Conservation (phyloP, 2,888 invertebrate species). For the Cephus sareptanus region DNA sequence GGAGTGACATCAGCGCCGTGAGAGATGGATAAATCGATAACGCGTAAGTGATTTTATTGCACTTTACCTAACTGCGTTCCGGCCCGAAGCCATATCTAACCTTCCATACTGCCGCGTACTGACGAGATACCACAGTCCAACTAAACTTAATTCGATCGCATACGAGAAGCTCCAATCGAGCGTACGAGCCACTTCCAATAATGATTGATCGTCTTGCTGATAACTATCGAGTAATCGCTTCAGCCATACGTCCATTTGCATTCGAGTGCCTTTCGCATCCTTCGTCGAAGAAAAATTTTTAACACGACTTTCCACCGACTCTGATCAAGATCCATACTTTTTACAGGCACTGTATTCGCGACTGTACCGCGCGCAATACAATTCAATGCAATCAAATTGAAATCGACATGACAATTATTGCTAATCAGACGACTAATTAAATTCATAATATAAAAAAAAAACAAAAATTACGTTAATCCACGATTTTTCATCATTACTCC, state of each 20-base stretch:
- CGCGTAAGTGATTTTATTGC: not conserved
- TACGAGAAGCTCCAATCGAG: conserved; percentile 10
- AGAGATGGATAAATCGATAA: not conserved
- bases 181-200: not conserved
- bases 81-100: not conserved
- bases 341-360: not conserved
- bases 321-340: not conserved
- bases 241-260: conserved; percentile 26
- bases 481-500: not conserved
- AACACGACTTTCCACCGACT: not conserved
- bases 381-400: not conserved
- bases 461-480: not conserved
- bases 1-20: not conserved
- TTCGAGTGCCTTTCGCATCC: not conserved
- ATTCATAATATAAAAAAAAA: not conserved
- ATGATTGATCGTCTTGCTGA: conserved; percentile 10
- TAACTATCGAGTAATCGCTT: conserved; percentile 34
- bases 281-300: not conserved
- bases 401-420: not conserved
- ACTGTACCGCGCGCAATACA: not conserved
- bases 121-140: not conserved
- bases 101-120: not conserved
- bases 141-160: conserved; percentile 29
- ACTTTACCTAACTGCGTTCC: not conserved
- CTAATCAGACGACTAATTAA: not conserved